These are phyloP conservation scores for Protobothrops mucrosquamatus DNA, from an alignment of 2,113 vertebrate species.

Conservation along the genomic window DNA sequence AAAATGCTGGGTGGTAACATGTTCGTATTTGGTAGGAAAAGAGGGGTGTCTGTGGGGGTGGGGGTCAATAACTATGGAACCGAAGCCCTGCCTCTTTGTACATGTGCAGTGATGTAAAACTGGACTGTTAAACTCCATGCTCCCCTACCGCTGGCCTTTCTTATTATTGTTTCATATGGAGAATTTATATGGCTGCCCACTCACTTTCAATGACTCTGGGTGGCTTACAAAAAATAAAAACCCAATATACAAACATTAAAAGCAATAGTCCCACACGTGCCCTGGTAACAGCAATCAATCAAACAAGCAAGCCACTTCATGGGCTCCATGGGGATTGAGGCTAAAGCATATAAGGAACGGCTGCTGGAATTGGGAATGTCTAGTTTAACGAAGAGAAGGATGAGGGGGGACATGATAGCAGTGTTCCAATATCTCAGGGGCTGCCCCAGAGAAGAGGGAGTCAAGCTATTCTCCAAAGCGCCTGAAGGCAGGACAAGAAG, in stretches of 20 bases:
- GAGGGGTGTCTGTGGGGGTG: accelerated
- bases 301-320: no score
- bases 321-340: no score
- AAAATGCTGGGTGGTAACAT: neutral
- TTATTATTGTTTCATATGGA: neutral
- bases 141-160: neutral
- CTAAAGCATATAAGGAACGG: no score
- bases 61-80: neutral
- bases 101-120: neutral
- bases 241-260: neutral
- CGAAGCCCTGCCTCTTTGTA: neutral
- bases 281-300: no score
- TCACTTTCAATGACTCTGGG: neutral
- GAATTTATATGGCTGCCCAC: neutral
- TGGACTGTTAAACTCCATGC: neutral
- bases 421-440: no score
- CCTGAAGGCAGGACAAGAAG: no score
- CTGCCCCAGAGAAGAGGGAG: no score
- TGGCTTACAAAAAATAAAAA: neutral
- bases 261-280: no score
- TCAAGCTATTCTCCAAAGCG: no score
- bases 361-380: no score
- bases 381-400: no score
- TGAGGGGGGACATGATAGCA: no score
- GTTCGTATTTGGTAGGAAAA: neutral